Conservation (phyloP, 2,888 invertebrate species). For the Netelia melanura region DNA sequence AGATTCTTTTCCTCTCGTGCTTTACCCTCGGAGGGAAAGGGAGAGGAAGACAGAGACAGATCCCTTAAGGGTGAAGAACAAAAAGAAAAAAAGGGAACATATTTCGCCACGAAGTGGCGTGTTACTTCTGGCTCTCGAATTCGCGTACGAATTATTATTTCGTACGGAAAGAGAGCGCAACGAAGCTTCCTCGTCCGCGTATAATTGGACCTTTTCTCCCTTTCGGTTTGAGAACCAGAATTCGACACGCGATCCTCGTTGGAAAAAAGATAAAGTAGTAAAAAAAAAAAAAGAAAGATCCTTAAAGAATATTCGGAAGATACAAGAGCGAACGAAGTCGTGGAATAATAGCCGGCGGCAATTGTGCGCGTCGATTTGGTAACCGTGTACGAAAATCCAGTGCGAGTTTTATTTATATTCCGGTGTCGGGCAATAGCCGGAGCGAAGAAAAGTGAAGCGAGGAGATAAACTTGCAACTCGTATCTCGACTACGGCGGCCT, state of each 20-base stretch:
- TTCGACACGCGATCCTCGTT: slow-evolving; percentile 62
- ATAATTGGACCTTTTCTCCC: slow-evolving; percentile 29
- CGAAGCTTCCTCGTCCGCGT: slow-evolving; percentile 10
- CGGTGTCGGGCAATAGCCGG: neutral
- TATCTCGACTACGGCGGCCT: neutral
- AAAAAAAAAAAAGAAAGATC: slow-evolving; percentile 5
- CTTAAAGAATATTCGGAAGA: slow-evolving; percentile 4
- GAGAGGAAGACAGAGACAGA: neutral
- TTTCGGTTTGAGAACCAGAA: slow-evolving; percentile 7
- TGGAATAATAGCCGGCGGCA: slow-evolving; percentile 44
- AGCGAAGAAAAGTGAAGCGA: slow-evolving; percentile 31
- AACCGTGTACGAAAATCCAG: slow-evolving; percentile 4
- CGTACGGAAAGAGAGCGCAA: neutral
- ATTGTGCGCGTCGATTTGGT: slow-evolving; percentile 46
- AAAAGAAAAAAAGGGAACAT: slow-evolving; percentile 7
- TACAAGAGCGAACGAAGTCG: slow-evolving; percentile 55
- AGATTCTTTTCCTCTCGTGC: no score
- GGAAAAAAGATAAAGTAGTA: slow-evolving; percentile 7
- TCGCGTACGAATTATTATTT: slow-evolving; percentile 6
- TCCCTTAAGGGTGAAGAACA: neutral
- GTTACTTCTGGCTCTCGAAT: neutral
- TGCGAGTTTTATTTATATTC: neutral
- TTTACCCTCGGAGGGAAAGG: no score
- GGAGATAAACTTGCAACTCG: slow-evolving; percentile 21
- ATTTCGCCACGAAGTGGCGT: slow-evolving; percentile 6